A percentile compares a stretch with the other conserved stretches of the same genome.
Evolutionary conservation across 2,797 vertebrate species (phyloP).

Genomic region (Muraenolepis orangiensis): DNA sequence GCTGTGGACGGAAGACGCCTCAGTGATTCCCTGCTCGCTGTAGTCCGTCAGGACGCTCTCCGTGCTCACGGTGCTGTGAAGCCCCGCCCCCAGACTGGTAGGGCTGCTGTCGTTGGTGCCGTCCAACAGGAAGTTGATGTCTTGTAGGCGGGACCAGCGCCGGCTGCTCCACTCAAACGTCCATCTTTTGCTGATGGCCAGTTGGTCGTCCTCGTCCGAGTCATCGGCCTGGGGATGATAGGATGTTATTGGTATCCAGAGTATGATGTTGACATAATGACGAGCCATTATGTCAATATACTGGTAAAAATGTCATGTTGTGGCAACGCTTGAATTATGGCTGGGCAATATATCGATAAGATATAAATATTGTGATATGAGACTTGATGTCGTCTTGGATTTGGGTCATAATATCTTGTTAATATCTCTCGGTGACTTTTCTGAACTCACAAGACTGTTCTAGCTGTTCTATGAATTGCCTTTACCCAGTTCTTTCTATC

Average conservation of each 20-base stretch:
- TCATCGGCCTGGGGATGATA: slow-evolving; percentile 82
- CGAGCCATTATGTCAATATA: neutral
- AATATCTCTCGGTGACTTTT: too few species aligned
- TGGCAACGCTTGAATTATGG: neutral
- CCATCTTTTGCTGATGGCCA: slow-evolving; percentile 97
- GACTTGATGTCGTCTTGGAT: too few species aligned
- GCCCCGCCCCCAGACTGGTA: slow-evolving; percentile 66
- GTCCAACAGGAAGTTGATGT: slow-evolving; percentile 80
- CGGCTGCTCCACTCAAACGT: slow-evolving; percentile 94
- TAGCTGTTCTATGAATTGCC: too few species aligned
- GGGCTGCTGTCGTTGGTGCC: slow-evolving; percentile 66
- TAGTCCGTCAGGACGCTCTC: slow-evolving; percentile 94
- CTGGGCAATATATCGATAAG: too few species aligned
- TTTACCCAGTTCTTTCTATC: too few species aligned
- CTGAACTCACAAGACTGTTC: too few species aligned
- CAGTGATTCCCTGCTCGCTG: slow-evolving; percentile 85
- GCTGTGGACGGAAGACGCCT: slow-evolving; percentile 88
- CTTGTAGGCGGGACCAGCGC: slow-evolving; percentile 92
- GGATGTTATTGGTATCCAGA: neutral
- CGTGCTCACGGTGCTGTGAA: slow-evolving; percentile 87
- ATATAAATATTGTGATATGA: too few species aligned
- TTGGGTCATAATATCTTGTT: too few species aligned
- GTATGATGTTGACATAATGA: too few species aligned
- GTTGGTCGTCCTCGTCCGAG: slow-evolving; percentile 93
- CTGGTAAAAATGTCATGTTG: neutral